These are phyloP conservation scores for zebrafish (Danio rerio) DNA, from an alignment of 2,113 vertebrate genomes.

Conservation along the genomic window GRCz12tu NC_133194.1:50670501-50671000, in stretches of 20 bases:
- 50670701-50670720: conserved; percentile 47
- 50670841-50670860: conserved; percentile 66
- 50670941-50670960: not conserved
- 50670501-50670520: not conserved
- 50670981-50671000: not conserved
- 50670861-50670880: conserved; percentile 62
- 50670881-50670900: not conserved
- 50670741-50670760: conserved; percentile 60
- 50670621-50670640: no score
- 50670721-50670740: conserved; percentile 62
- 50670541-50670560: no score
- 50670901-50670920: conserved; percentile 23
- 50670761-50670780: conserved; percentile 73
- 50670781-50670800: conserved; percentile 71
- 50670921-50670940: conserved; percentile 3
- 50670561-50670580: no score
- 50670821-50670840: not conserved
- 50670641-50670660: no score
- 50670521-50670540: no score
- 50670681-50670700: conserved; percentile 37
- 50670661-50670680: conserved; percentile 31
- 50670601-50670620: no score
- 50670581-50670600: no score
- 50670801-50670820: conserved; percentile 63
- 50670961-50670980: conserved; percentile 6